A percentile compares a stretch with the other conserved stretches of the same genome.
phyloP scores from a whole-genome alignment of 2,888 invertebrate genomes.

The Corythucha ciliata region DNA sequence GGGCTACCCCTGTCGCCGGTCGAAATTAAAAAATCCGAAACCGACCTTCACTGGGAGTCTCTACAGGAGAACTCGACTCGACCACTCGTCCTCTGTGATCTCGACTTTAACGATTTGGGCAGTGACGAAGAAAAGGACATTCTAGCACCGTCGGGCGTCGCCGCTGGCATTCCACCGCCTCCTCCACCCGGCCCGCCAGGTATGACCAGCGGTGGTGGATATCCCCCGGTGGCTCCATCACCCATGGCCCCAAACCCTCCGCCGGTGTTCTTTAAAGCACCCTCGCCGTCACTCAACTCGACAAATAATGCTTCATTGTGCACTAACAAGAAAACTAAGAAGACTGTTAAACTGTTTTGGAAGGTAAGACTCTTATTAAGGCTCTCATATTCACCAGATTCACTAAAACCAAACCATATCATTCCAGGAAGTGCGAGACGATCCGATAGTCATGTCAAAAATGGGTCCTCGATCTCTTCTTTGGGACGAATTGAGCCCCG shows the following conservation, averaged over 20 bases:
- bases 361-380: slow-evolving; percentile 43
- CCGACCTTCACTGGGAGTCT: slow-evolving; percentile 95
- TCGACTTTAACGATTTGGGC: slow-evolving; percentile 91
- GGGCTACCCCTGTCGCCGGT: slow-evolving; percentile 49
- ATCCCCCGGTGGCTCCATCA: slow-evolving; percentile 36
- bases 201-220: no score
- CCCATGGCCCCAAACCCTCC: slow-evolving; percentile 39
- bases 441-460: slow-evolving; percentile 53
- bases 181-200: slow-evolving; percentile 52
- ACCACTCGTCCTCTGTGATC: slow-evolving; percentile 76
- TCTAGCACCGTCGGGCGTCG: slow-evolving; percentile 54
- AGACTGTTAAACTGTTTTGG: slow-evolving; percentile 98
- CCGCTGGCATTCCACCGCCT: slow-evolving; percentile 63
- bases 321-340: slow-evolving; percentile 69
- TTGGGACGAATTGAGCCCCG: slow-evolving; percentile 82
- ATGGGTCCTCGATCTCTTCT: slow-evolving; percentile 52
- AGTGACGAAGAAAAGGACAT: slow-evolving; percentile 80
- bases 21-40: slow-evolving; percentile 79
- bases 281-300: slow-evolving; percentile 45
- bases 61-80: slow-evolving; percentile 64
- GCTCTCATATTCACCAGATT: not conserved
- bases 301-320: slow-evolving; percentile 42
- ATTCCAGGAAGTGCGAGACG: slow-evolving; percentile 65
- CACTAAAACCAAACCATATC: not conserved
- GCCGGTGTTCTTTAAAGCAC: slow-evolving; percentile 45